Conservation (phyloP, 2,113 vertebrate species). For the Dicentrarchus labrax region DNA sequence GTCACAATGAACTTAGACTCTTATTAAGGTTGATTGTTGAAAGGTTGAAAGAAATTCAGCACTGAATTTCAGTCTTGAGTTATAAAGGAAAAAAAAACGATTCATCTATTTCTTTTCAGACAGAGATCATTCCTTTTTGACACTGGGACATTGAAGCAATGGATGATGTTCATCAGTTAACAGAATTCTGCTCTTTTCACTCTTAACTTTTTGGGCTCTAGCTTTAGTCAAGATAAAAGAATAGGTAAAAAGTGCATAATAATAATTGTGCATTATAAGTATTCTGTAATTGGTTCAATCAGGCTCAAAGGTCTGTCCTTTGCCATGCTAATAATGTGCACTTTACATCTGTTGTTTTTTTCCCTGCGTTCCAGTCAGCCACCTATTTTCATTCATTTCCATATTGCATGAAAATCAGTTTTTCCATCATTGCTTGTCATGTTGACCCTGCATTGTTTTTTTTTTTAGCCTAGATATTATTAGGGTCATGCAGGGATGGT, state of each 20-base stretch:
- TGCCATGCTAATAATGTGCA: background rate
- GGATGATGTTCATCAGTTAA: constrained; percentile 42
- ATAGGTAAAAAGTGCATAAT: background rate
- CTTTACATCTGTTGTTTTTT: background rate
- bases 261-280: background rate
- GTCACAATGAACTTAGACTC: constrained; percentile 25
- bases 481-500: too few relatives aligned
- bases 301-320: constrained; percentile 3
- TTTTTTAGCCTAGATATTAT: background rate
- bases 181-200: constrained; percentile 16
- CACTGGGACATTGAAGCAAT: constrained; percentile 1
- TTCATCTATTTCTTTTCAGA: constrained; percentile 11
- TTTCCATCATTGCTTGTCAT: background rate
- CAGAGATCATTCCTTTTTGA: constrained; percentile 30
- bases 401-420: background rate
- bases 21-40: constrained; percentile 18
- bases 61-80: background rate
- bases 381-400: background rate
- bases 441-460: background rate
- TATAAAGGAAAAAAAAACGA: constrained; percentile 8
- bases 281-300: background rate
- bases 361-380: background rate
- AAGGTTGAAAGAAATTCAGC: background rate
- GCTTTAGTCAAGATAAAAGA: background rate
- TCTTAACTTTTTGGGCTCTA: background rate